Base-by-base conservation (phyloP, 2,797 vertebrate genomes). In the Sardinella longiceps region DNA sequence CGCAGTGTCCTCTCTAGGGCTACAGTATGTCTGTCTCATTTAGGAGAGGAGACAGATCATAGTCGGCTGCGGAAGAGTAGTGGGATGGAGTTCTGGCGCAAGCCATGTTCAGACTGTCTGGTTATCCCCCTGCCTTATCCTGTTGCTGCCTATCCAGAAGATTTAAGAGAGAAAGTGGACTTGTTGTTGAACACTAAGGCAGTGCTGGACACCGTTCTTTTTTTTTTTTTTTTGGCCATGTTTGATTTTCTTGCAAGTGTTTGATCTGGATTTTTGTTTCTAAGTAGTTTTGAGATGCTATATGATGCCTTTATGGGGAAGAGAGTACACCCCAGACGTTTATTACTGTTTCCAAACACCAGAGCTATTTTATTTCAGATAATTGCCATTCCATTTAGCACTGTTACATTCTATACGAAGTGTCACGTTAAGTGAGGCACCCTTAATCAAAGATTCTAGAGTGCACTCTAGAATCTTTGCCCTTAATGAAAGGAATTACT, bases 161-260 rank as follows among this genome's bases (percentile, higher is more conserved):
- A 43, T 77, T 77, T 39, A 23, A 43, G 70, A 77, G 70, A 20
- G 70, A 77, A 77, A 43, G 70, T 7, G 18, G 70, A 77, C 18
- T 70, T 77, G 15, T 37, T 37, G 37, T 77, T 77, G 70, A 70
- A 70, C 63, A 70, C 63, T 70, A 70, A 70, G 63, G 70, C 70
- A 43, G 70, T 77, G 70, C 70, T 77, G 70, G 70, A 77, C 70
- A 77, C 70, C 70, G 70, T 77, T 77, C 70, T 77, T 77, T 60
- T 43, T 39, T 37, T 37, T 33, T 77, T 77, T 37, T 77, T 77
- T 60, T 43, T 39, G 33, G 70, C 37, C 70, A 77, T 37, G 37
- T 20, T 77, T 77, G 18, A 77, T 77, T 77, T 77, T 39, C 39
- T 77, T 77, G 70, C 70, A 37, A 77, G 37, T 77, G n/a, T 70